Evolutionary conservation across 1,140 invertebrate genomes (phyloP), one percentile per base, ranked within the genome.

Genomic region (Dendroctonus valens): DNA sequence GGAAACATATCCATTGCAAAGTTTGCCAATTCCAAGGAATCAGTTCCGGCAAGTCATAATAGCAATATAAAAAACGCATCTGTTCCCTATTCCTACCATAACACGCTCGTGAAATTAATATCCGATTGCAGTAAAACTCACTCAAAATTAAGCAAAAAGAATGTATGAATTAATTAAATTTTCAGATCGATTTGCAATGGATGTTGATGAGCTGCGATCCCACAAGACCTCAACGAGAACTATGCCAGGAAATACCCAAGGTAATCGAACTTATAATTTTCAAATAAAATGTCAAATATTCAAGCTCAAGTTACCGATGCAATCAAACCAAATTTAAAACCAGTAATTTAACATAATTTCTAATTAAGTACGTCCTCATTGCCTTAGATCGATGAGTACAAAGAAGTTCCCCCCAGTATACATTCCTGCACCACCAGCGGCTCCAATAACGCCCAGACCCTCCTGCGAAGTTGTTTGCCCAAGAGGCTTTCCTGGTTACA

Each of bases 151-250:
- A 1, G 3, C 26, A 26, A 3, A n/a, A 26, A 1, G 1, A 26
- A 26, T 26, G 26, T 26, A 46, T 46, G 9, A 46, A 46, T 46
- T 11, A 46, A 46, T 46, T 9, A 1, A 46, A 46, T 46, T 46
- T 79, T 60, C 74, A 91, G 89, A 85, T 91, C 73, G 90, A 92
- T 74, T 77, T 92, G 40, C 90, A 92, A 82, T 91, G 87, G 89
- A 88, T 91, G 87, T 83, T 89, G 8, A 79, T 92, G 69, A 88
- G 86, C 71, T 92, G 90, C 76, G 89, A 92, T 78, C 87, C 89
- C n/a, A 83, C 84, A 2, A 81, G 84, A 73, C 86, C 88, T 7
- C 82, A 87, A 68, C 79, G 87, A 71, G 87, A 91, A 74, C 83
- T 78, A n/a, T 92, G 90, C 74, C 82, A 83, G 59, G 90, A 91